Base-by-base conservation (phyloP, 1,140 invertebrate genomes). In the Achroia grisella region DNA sequence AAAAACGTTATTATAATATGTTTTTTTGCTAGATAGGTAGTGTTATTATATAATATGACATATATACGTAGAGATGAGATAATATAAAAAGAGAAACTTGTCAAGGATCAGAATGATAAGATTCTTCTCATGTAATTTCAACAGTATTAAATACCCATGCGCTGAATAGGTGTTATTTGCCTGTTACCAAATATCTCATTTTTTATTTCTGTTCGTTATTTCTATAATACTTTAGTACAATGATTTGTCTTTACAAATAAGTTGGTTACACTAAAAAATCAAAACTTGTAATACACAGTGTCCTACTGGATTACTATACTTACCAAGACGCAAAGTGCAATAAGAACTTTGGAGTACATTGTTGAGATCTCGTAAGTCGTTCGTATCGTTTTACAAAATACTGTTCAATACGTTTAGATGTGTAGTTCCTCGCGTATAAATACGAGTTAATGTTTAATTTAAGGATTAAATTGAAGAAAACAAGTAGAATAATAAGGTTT, bases 401-500 rank as follows among this genome's bases (percentile, higher is more conserved):
- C 63, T 28, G 39, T 42, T 36, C 28, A 30, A 13, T 23, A 23
- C 17, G 17, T 23, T 3, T 23, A 23, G 17, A 23, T 6, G 17
- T 23, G 8, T 14, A 13, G 10, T 11, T 44, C 23, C 23, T 40
- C 8, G 36, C 46, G 71, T 65, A 67, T 79, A 23, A 23, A 76
- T 79, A 79, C 46, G 28, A 32, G 32, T 14, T 40, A 34, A 17
- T 68, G 50, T 80, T 71, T 71, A 44, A 30, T 43, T 23, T 35
- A 55, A 46, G 37, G 54, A 65, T 75, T 67, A 65, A 36, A 49
- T 51, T 48, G 14, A 54, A 48, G 48, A 59, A 49, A 49, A 56
- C 48, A 62, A 56, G 58, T 66, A 58, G 45, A 39, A 45, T 45
- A 52, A 47, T 36, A 48, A 50, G 74, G 77, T 66, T 78, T 81